These are phyloP conservation scores for Lerista edwardsae DNA, from an alignment of 2,797 vertebrate species.

Conservation along the genomic window DNA sequence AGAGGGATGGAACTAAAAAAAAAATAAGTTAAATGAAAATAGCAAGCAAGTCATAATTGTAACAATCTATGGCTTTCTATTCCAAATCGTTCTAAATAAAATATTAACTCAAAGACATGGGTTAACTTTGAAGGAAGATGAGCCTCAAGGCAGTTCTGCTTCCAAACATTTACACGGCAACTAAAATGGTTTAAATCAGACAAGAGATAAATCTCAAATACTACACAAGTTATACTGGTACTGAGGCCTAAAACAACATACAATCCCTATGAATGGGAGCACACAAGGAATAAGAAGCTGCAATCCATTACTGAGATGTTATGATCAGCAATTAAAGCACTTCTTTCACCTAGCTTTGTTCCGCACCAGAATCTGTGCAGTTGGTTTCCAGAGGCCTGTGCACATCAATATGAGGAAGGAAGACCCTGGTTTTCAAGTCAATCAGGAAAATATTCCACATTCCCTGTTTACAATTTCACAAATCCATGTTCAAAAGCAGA, in stretches of 20 bases:
- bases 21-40: constrained; percentile 81
- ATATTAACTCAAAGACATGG: constrained; percentile 71
- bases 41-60: constrained; percentile 76
- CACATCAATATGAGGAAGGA: constrained; percentile 79
- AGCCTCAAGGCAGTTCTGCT: constrained; percentile 75
- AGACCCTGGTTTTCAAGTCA: constrained; percentile 93
- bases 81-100: constrained; percentile 77
- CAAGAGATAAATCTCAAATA: constrained; percentile 76
- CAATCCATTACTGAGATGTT: constrained; percentile 67
- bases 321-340: constrained; percentile 68
- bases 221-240: constrained; percentile 83
- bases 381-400: constrained; percentile 74
- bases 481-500: constrained; percentile 52
- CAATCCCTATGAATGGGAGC: constrained; percentile 78
- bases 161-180: constrained; percentile 80
- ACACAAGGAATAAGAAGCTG: constrained; percentile 59
- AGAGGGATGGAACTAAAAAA: constrained; percentile 47
- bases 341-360: constrained; percentile 63
- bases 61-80: constrained; percentile 84
- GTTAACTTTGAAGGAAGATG: constrained; percentile 61
- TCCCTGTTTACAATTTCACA: constrained; percentile 69
- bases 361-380: constrained; percentile 59
- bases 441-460: constrained; percentile 85
- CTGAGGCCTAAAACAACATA: constrained; percentile 80
- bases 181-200: constrained; percentile 74